Base-by-base conservation (phyloP, 2,797 vertebrate species). In the Serranus cabrilla region DNA sequence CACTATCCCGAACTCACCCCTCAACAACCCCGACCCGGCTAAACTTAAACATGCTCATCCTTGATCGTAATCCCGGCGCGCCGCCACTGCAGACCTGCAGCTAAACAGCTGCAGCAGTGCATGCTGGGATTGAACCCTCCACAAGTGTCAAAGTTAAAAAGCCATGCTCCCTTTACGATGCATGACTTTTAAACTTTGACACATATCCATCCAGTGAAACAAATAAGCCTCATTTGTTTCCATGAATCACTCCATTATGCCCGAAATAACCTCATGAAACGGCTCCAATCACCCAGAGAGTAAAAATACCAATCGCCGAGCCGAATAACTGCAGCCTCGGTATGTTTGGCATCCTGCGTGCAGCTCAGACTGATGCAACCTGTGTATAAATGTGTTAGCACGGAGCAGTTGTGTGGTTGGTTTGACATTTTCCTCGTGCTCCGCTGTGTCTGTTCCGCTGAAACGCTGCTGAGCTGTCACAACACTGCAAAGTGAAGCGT, bases 41-140 rank as follows among this genome's bases (percentile, higher is more conserved):
- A 83, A 92, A 90, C 76, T 87, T 90, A 88, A 88, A 87, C 79
- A 50, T 51, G 55, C 74, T 88, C 81, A 81, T 91, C 81, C 75
- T 89, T 70, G 60, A 81, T 70, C 11, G 16, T 86, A 86, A 90
- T 85, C 83, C 86, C 9, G 17, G 47, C 60, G 27, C 43, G 14
- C 64, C 54, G 66, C 50, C 76, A 64, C 7, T n/a, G 52, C 56
- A 23, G 77, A 47, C 57, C 31, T n/a, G 54, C 58, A 64, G 31
- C 56, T 49, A 56, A 81, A 78, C 90, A 91, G 87, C 88, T 92
- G 89, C 79, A 79, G 74, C 70, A 47, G 31, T 16, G 56, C 51
- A 50, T 3, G 25, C 69, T 69, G 57, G 39, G 16, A 50, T 14
- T 31, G 34, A 73, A 34, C 51, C 57, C 59, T 39, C 14, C 2